Evolutionary conservation across 2,888 invertebrate genomes (phyloP).

Genomic region (Onchidella celtica): DNA sequence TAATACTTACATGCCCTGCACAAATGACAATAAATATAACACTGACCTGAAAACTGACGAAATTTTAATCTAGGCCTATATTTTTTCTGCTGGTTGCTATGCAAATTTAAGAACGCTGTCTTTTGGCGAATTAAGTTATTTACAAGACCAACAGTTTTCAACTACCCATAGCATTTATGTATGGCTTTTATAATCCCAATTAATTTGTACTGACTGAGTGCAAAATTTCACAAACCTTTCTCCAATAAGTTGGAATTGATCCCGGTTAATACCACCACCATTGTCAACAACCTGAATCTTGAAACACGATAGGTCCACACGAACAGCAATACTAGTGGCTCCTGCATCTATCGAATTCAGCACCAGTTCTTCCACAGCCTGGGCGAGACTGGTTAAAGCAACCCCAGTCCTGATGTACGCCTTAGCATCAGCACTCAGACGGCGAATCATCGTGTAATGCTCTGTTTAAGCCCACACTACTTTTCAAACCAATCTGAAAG

Average conservation of each 20-base stretch:
- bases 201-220: too few relatives aligned
- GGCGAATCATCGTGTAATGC: constrained; percentile 26
- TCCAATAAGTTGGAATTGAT: constrained; percentile 84
- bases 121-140: too few relatives aligned
- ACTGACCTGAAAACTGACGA: too few relatives aligned
- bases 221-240: too few relatives aligned
- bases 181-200: too few relatives aligned
- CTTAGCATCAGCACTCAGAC: constrained; percentile 33
- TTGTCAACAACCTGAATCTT: constrained; percentile 89
- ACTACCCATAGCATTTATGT: too few relatives aligned
- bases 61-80: too few relatives aligned
- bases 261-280: constrained; percentile 85
- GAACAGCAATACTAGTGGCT: constrained; percentile 86
- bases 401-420: constrained; percentile 81
- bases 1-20: too few relatives aligned
- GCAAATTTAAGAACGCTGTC: too few relatives aligned
- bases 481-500: neutral
- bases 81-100: too few relatives aligned
- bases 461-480: neutral
- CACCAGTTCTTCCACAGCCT: constrained; percentile 86
- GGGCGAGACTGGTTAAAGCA: constrained; percentile 83
- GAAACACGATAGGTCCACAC: constrained; percentile 84
- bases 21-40: too few relatives aligned
- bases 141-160: too few relatives aligned
- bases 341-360: constrained; percentile 87